phyloP scores from a whole-genome alignment of 2,797 vertebrate species.

The Columba guinea region DNA sequence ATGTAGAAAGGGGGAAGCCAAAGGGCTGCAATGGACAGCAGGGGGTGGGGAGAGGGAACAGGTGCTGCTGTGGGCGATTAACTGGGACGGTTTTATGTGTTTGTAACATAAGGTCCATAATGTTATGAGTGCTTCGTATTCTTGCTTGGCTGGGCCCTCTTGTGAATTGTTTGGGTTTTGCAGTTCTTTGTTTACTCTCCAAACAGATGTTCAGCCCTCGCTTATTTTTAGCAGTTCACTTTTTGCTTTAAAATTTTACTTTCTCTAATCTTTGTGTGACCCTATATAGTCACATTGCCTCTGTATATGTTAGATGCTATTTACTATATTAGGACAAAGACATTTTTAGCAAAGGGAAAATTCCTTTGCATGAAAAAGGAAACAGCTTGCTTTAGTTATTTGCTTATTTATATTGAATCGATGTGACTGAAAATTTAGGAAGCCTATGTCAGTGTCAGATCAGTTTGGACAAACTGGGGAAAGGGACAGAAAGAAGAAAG shows the following conservation, averaged over 20 bases:
- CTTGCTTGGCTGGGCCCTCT: slow-evolving; percentile 8
- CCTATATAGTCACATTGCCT: slow-evolving; percentile 10
- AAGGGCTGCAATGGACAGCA: neutral
- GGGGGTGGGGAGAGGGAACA: neutral
- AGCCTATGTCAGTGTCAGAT: neutral
- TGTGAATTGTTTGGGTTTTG: slow-evolving; percentile 13
- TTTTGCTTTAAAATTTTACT: slow-evolving; percentile 29
- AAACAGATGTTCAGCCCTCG: neutral
- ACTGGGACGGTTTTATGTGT: neutral
- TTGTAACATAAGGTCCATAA: rapidly evolving
- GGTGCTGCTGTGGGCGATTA: neutral
- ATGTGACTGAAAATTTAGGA: neutral
- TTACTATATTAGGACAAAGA: slow-evolving; percentile 48
- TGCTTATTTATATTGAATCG: neutral
- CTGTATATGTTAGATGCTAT: neutral
- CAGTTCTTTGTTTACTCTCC: neutral
- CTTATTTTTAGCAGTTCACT: slow-evolving; percentile 51
- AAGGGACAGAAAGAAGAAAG: neutral
- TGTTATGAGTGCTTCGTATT: neutral
- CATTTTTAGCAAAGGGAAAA: slow-evolving; percentile 26
- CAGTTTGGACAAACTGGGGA: neutral
- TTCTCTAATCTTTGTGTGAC: neutral
- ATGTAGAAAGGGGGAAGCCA: neutral
- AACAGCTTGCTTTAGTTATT: neutral
- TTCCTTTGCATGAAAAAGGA: neutral